Evolutionary conservation across 2,888 invertebrate species (phyloP).

Genomic region (Ashinkailepas kermadecensis): DNA sequence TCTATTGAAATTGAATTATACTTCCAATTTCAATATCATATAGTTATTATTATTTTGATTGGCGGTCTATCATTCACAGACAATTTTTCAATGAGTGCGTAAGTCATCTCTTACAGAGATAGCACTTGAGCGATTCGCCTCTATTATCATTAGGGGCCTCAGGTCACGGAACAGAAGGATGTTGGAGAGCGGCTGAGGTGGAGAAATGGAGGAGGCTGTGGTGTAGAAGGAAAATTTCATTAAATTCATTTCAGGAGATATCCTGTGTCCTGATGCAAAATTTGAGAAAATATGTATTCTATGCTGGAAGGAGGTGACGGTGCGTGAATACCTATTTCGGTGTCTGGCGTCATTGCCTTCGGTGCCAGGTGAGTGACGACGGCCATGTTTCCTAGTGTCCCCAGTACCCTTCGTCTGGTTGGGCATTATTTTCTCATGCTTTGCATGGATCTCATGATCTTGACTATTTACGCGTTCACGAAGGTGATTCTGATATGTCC

Average conservation of each 20-base stretch:
- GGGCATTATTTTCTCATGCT: too few relatives aligned
- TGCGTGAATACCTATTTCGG: background rate
- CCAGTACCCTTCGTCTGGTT: too few relatives aligned
- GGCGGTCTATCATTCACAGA: too few relatives aligned
- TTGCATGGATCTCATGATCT: too few relatives aligned
- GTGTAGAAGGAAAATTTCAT: background rate
- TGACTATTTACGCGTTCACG: too few relatives aligned
- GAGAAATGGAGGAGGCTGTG: background rate
- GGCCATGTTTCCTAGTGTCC: background rate
- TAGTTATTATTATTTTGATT: too few relatives aligned
- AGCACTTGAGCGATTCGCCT: background rate
- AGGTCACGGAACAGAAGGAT: background rate
- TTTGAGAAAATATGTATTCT: background rate
- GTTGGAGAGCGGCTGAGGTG: background rate
- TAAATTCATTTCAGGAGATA: background rate
- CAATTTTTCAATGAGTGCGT: too few relatives aligned
- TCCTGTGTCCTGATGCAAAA: background rate
- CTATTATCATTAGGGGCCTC: background rate
- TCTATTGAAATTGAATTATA: too few relatives aligned
- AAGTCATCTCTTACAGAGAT: too few relatives aligned
- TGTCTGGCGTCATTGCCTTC: background rate
- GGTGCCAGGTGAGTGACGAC: constrained; percentile 6
- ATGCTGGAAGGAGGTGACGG: background rate
- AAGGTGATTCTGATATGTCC: too few relatives aligned
- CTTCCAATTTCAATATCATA: too few relatives aligned